Evolutionary conservation across 2,113 vertebrate genomes (phyloP).

Genomic region (Rhinoderma darwinii): DNA sequence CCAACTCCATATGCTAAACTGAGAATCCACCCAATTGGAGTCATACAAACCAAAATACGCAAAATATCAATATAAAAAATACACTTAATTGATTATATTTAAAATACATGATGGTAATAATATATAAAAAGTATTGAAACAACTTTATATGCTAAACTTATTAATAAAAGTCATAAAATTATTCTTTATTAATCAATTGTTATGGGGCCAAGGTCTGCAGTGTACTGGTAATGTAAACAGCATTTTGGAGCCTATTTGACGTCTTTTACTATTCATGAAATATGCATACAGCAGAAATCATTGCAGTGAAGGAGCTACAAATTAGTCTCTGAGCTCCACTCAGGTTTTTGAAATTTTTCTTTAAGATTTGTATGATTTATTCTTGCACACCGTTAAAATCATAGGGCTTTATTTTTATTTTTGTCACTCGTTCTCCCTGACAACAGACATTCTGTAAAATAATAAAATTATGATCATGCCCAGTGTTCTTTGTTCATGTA

Average conservation of each 20-base stretch:
- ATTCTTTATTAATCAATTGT: not conserved
- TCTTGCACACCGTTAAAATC: not conserved
- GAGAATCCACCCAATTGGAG: too few relatives aligned
- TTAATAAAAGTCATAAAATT: not conserved
- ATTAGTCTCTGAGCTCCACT: conserved; percentile 9
- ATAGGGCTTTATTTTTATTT: not conserved
- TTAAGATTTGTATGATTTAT: not conserved
- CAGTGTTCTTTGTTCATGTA: not conserved
- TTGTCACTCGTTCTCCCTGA: not conserved
- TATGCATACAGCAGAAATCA: not conserved
- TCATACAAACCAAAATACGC: too few relatives aligned
- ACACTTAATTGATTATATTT: too few relatives aligned
- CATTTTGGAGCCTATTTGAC: not conserved
- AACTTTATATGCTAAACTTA: too few relatives aligned
- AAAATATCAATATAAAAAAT: too few relatives aligned
- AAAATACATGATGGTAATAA: too few relatives aligned
- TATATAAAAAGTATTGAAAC: too few relatives aligned
- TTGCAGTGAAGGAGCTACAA: conserved; percentile 20
- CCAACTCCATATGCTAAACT: too few relatives aligned
- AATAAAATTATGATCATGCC: not conserved
- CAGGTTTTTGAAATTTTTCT: not conserved
- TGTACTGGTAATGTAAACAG: not conserved
- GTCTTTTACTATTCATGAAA: not conserved
- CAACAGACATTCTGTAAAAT: not conserved
- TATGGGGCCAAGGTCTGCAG: not conserved